A percentile compares a stretch with the other conserved stretches of the same genome.
phyloP scores from a whole-genome alignment of 2,113 vertebrate species.

The Pseudopipra pipra region DNA sequence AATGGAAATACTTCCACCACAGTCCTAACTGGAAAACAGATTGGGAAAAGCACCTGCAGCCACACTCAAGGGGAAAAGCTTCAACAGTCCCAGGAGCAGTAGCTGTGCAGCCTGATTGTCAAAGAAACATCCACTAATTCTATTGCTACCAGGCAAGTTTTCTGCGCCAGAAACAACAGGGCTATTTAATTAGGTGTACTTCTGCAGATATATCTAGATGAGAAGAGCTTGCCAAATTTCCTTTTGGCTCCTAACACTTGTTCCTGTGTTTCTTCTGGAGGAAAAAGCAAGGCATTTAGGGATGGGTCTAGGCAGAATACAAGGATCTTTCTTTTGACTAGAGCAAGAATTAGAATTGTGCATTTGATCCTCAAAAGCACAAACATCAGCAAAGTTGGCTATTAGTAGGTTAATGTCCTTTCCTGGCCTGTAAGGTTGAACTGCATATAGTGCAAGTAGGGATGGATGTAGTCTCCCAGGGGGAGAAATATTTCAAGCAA shows the following conservation, averaged over 20 bases:
- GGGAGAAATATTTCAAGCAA: not conserved
- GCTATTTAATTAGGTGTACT: not conserved
- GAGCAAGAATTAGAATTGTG: not conserved
- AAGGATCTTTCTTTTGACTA: not conserved
- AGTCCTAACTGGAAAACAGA: not conserved
- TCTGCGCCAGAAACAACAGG: not conserved
- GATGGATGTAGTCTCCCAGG: not conserved
- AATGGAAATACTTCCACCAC: not conserved
- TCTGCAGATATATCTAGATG: not conserved
- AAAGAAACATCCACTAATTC: not conserved
- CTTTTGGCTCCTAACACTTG: not conserved
- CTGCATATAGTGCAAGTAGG: not conserved
- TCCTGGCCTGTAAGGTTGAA: not conserved
- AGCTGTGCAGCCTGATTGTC: not conserved
- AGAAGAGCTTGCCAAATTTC: not conserved
- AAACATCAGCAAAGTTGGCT: not conserved
- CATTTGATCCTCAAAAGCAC: not conserved
- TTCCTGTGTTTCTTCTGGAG: not conserved
- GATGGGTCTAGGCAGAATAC: not conserved
- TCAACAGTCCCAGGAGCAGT: not conserved
- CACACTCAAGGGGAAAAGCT: not conserved
- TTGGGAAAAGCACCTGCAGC: not conserved
- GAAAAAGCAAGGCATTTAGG: not conserved
- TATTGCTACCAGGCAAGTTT: not conserved
- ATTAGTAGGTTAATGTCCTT: not conserved